phyloP scores from a whole-genome alignment of 2,797 vertebrate genomes.

The Sparidentex hasta region DNA sequence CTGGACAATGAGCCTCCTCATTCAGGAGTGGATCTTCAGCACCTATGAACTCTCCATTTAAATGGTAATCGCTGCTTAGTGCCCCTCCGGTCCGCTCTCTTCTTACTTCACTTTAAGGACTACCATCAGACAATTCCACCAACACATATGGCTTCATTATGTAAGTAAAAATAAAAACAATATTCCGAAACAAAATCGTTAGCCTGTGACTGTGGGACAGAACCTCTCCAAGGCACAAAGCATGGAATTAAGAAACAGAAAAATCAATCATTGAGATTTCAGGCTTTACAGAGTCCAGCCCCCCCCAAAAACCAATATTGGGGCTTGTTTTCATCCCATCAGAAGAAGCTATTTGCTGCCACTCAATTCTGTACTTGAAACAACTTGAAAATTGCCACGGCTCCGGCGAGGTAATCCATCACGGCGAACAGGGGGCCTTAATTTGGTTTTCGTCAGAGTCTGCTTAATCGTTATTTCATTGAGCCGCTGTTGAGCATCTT shows the following conservation, averaged over 20 bases:
- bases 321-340: slow-evolving; percentile 46
- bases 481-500: slow-evolving; percentile 60
- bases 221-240: slow-evolving; percentile 18
- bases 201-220: neutral
- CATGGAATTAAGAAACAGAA: slow-evolving; percentile 38
- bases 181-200: slow-evolving; percentile 19
- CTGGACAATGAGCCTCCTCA: neutral
- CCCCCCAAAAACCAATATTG: neutral
- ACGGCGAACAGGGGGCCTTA: slow-evolving; percentile 54
- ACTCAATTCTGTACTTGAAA: slow-evolving; percentile 63
- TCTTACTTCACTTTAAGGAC: slow-evolving; percentile 13
- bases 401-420: slow-evolving; percentile 69
- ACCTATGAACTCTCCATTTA: slow-evolving; percentile 20
- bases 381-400: slow-evolving; percentile 45
- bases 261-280: slow-evolving; percentile 60
- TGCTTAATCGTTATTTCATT: slow-evolving; percentile 70
- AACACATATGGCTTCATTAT: slow-evolving; percentile 24
- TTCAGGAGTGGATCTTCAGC: slow-evolving; percentile 1
- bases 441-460: slow-evolving; percentile 69
- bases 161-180: too few species aligned
- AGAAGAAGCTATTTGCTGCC: slow-evolving; percentile 55
- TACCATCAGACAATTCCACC: slow-evolving; percentile 10
- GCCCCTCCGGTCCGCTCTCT: neutral
- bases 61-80: slow-evolving; percentile 19
- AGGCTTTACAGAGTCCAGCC: slow-evolving; percentile 38